Conservation (phyloP, 2,797 vertebrate species). For the Rhabdophis nuchalis region DNA sequence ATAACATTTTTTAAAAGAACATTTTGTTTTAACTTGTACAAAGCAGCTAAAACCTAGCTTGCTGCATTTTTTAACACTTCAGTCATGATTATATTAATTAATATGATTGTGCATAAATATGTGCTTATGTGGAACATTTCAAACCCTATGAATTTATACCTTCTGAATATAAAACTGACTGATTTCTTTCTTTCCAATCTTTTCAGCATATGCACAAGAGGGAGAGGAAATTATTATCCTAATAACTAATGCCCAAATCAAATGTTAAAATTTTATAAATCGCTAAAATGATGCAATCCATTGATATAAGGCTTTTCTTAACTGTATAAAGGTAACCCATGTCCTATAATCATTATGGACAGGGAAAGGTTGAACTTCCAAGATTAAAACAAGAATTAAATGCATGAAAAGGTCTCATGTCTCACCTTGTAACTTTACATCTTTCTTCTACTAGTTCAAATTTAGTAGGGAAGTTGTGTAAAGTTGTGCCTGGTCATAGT, state of each 20-base stretch:
- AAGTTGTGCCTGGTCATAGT: not conserved
- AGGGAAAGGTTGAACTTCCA: not conserved
- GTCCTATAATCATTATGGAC: not conserved
- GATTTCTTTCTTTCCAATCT: not conserved
- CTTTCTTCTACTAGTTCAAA: not conserved
- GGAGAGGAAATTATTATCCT: not conserved
- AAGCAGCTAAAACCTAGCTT: not conserved
- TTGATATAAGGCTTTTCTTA: not conserved
- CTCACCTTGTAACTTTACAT: not conserved
- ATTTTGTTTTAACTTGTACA: not conserved
- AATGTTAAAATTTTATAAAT: not conserved
- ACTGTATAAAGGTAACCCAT: not conserved
- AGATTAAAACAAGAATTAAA: not conserved
- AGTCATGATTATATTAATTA: not conserved
- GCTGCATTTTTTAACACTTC: not conserved
- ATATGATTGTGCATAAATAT: not conserved
- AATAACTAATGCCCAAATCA: not conserved
- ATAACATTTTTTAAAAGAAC: not conserved
- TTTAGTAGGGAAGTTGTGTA: not conserved
- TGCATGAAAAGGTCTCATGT: not conserved
- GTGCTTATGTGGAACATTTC: not conserved
- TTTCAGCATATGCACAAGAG: not conserved
- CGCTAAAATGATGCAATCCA: not conserved
- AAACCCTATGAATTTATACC: not conserved
- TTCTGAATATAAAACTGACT: not conserved